Conservation (phyloP, 2,113 vertebrate species). For the Etheostoma spectabile region DNA sequence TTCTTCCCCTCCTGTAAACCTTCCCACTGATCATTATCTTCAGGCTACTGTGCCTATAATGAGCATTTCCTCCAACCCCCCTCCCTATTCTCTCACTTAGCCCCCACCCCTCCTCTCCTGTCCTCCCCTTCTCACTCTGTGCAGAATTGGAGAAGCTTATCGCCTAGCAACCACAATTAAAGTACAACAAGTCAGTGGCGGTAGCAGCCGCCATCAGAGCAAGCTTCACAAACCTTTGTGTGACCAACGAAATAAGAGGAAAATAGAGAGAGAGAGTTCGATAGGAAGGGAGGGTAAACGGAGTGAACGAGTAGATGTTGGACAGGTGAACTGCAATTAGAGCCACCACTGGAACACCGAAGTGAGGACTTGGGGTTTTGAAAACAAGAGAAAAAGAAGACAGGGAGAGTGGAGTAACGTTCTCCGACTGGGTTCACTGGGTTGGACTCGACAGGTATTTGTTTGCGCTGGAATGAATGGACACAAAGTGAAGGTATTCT, state of each 20-base stretch:
- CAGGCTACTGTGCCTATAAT: conserved; percentile 68
- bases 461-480: conserved; percentile 21
- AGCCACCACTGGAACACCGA: conserved; percentile 22
- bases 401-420: conserved; percentile 46
- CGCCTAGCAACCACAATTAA: conserved; percentile 91
- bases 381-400: conserved; percentile 41
- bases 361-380: conserved; percentile 40
- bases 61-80: conserved; percentile 63
- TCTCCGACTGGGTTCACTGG: conserved; percentile 44
- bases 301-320: conserved; percentile 60
- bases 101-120: conserved; percentile 44
- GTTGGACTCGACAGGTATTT: conserved; percentile 70
- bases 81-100: conserved; percentile 59
- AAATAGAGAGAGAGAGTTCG: conserved; percentile 3
- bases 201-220: conserved; percentile 65
- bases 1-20: conserved; percentile 39
- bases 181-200: conserved; percentile 87
- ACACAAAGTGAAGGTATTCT: conserved; percentile 44
- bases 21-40: conserved; percentile 46
- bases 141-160: conserved; percentile 83
- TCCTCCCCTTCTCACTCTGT: conserved; percentile 72
- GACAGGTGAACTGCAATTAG: conserved; percentile 72
- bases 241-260: conserved; percentile 44
- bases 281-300: background rate
- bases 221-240: conserved; percentile 42